A percentile compares a stretch with the other conserved stretches of the same genome.
Evolutionary conservation across 2,797 vertebrate species (phyloP).

Genomic region (Pachyuromys duprasi): DNA sequence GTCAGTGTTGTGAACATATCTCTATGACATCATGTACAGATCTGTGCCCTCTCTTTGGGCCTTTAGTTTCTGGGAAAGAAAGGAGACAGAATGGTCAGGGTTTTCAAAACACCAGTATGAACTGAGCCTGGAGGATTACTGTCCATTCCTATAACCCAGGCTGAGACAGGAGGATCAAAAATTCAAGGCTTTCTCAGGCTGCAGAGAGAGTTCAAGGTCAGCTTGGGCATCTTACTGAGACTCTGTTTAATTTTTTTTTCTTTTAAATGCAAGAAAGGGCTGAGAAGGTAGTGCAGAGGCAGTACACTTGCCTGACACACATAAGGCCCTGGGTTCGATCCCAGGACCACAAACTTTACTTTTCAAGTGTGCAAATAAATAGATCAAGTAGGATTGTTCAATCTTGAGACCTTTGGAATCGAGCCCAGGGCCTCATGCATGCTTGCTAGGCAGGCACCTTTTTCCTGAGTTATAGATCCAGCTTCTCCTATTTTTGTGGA

Average conservation of each 20-base stretch:
- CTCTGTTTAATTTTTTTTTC: not conserved
- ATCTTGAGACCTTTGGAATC: not conserved
- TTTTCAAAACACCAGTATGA: not conserved
- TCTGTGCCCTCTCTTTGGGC: not conserved
- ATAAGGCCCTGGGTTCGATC: not conserved
- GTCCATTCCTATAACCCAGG: too few relatives aligned
- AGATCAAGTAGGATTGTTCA: not conserved
- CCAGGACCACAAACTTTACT: not conserved
- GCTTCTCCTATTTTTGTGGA: not conserved
- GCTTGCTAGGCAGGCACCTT: accelerated
- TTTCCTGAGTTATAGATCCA: not conserved
- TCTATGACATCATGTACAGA: not conserved
- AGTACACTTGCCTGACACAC: too few relatives aligned
- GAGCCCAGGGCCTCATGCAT: not conserved
- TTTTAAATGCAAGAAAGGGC: not conserved
- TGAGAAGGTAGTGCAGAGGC: not conserved
- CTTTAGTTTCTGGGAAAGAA: conserved; percentile 44
- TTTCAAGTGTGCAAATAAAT: not conserved
- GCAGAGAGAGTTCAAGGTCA: conserved; percentile 12
- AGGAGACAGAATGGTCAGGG: not conserved
- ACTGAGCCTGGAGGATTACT: not conserved
- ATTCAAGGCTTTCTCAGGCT: not conserved
- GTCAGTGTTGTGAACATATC: not conserved
- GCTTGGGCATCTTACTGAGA: not conserved
- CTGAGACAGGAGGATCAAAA: not conserved